Percentiles rank a stretch among this genome's conserved stretches.
These are phyloP conservation scores for Eulimnadia texana DNA, from an alignment of 1,140 invertebrate species.

Conservation along the genomic window DNA sequence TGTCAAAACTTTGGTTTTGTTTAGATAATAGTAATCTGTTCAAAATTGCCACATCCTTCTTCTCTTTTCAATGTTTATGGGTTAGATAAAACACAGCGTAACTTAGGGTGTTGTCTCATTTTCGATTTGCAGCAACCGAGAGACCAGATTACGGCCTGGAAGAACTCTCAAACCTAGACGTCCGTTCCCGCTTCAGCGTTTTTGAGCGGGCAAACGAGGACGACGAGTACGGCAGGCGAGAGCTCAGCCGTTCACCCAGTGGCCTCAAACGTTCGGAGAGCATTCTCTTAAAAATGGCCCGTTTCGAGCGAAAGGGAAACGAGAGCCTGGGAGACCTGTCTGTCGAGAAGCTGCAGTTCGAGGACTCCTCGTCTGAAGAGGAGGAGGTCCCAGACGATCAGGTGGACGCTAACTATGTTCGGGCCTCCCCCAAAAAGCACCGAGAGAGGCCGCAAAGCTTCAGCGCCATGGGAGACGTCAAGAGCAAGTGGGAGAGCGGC, in stretches of 20 bases:
- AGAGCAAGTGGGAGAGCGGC: constrained; percentile 32
- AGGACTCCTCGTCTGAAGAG: constrained; percentile 9
- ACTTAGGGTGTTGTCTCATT: no score
- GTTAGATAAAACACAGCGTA: no score
- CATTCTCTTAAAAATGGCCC: constrained; percentile 62
- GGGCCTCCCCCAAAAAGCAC: constrained; percentile 25
- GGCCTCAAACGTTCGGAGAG: constrained; percentile 56
- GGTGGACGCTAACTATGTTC: constrained; percentile 16
- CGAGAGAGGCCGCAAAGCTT: constrained; percentile 61
- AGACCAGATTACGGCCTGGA: constrained; percentile 76
- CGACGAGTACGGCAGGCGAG: constrained; percentile 34
- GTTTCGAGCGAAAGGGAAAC: constrained; percentile 35
- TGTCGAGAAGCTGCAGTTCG: constrained; percentile 2
- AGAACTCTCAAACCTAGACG: constrained; percentile 62
- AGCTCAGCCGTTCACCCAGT: constrained; percentile 34
- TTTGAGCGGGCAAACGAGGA: constrained; percentile 49
- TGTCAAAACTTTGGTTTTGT: constrained; percentile 8
- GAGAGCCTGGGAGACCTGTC: constrained; percentile 1
- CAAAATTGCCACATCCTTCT: no score
- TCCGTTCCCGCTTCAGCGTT: constrained; percentile 71
- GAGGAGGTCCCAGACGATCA: constrained; percentile 17
- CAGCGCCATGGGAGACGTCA: constrained; percentile 65
- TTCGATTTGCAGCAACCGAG: constrained; percentile 62
- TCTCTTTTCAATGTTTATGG: no score
- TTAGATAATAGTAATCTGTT: not conserved